Base-by-base conservation (phyloP, 2,888 invertebrate genomes). In the Iselma pallidipennis region DNA sequence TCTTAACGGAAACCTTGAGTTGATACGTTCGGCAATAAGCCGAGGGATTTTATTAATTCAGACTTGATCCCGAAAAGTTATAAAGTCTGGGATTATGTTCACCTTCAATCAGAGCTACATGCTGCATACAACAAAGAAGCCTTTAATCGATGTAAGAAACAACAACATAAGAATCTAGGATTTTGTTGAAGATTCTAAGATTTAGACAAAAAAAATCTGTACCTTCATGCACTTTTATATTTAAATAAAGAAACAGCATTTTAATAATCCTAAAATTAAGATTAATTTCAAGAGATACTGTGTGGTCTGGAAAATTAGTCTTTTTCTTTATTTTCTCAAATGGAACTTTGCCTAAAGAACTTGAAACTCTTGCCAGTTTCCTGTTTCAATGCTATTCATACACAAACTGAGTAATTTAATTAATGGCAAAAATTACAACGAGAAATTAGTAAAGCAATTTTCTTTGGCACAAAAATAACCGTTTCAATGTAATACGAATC, bases 401-500 rank as follows among this genome's bases (percentile, higher is more conserved):
- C 14, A 4, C n/a, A 14, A 33, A 33, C 14, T n/a, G 9, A 16
- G 9, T 7, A 37, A 37, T 16, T 16, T 37, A 37, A 37, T 16
- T 37, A 37, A 33, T 14, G 4, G 14, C 4, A 33, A 33, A 33
- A 33, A 37, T 37, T 1, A 37, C 7, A 2, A 16, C 16, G 25
- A 25, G 25, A 25, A 4, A 25, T 25, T 25, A n/a, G n/a, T n/a
- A n/a, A n/a, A n/a, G n/a, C n/a, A n/a, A n/a, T n/a, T n/a, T n/a
- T n/a, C n/a, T n/a, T n/a, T n/a, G n/a, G n/a, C n/a, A n/a, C n/a
- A n/a, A n/a, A n/a, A n/a, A n/a, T n/a, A 53, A 58, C 52, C 21
- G 16, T 51, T 57, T 56, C 37, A 31, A 19, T 6, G 29, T 23
- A 26, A 28, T n/a, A 49, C 49, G 49, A 56, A 49, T 28, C 31